Evolutionary conservation across 2,113 vertebrate species (phyloP).

Genomic region (Campylomormyrus numenius): DNA sequence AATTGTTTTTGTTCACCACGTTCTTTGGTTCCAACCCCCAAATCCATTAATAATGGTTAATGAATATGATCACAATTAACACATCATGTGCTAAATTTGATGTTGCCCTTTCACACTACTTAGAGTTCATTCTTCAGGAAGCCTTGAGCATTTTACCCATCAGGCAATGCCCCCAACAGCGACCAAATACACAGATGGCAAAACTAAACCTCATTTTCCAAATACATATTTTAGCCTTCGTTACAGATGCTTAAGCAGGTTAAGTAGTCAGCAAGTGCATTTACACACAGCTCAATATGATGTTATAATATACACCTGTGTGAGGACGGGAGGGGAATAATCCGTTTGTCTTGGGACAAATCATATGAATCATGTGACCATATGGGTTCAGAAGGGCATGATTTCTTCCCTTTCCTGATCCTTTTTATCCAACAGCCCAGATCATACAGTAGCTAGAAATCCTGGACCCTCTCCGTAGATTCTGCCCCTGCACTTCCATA

Average conservation of each 20-base stretch:
- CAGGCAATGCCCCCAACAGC: not conserved
- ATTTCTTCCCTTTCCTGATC: not conserved
- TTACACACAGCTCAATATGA: not conserved
- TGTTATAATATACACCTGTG: not conserved
- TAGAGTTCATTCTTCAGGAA: not conserved
- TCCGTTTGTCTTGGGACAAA: not conserved
- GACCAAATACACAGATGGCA: not conserved
- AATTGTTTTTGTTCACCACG: not conserved
- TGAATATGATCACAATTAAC: not conserved
- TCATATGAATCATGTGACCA: not conserved
- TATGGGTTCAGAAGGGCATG: not conserved
- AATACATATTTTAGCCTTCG: not conserved
- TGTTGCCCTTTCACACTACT: not conserved
- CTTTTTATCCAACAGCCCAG: not conserved
- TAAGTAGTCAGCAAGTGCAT: not conserved
- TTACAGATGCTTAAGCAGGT: conserved; percentile 1
- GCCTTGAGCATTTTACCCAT: not conserved
- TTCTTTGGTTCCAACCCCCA: not conserved
- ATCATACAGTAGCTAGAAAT: not conserved
- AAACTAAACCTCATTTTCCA: not conserved
- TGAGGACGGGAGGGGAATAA: not conserved
- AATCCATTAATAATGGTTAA: not conserved
- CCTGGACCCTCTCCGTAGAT: not conserved
- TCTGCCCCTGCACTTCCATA: not conserved
- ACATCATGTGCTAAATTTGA: not conserved